Evolutionary conservation across 2,797 vertebrate genomes (phyloP).

Genomic region (Oryzias sinensis): DNA sequence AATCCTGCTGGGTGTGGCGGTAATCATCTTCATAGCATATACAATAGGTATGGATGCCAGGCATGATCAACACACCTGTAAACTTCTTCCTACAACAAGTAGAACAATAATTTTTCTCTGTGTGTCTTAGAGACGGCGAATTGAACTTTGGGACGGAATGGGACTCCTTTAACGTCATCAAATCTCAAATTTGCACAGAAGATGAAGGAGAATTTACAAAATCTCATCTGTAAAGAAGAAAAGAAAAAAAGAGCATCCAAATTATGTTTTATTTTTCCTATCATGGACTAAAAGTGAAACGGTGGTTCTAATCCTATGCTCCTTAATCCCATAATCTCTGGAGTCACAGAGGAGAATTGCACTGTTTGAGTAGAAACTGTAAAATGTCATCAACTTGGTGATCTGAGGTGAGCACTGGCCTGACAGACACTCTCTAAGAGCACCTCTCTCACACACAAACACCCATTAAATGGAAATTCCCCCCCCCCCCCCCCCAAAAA

Average conservation of each 20-base stretch:
- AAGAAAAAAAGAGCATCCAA: slow-evolving; percentile 23
- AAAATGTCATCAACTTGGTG: too few species aligned
- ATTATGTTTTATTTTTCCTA: slow-evolving; percentile 27
- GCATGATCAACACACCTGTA: not conserved
- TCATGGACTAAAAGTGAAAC: slow-evolving; percentile 15
- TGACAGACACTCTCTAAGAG: too few species aligned
- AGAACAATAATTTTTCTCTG: slow-evolving; percentile 15
- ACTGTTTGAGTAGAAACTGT: too few species aligned
- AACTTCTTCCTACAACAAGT: slow-evolving; percentile 2
- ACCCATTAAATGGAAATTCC: too few species aligned
- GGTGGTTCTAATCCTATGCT: slow-evolving; percentile 25
- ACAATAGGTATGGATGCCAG: slow-evolving; percentile 59
- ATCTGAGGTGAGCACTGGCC: too few species aligned
- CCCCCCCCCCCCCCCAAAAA: too few species aligned
- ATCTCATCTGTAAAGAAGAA: slow-evolving; percentile 30
- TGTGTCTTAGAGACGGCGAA: slow-evolving; percentile 39
- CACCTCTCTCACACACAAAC: too few species aligned
- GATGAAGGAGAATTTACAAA: slow-evolving; percentile 57
- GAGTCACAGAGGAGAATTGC: slow-evolving; percentile 29
- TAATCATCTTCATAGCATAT: slow-evolving; percentile 82
- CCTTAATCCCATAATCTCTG: slow-evolving; percentile 56
- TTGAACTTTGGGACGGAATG: slow-evolving; percentile 27
- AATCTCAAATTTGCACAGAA: slow-evolving; percentile 54
- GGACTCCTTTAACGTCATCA: slow-evolving; percentile 35
- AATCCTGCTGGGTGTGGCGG: slow-evolving; percentile 82